These are phyloP conservation scores for Anoncus sp. DNA, from an alignment of 2,888 invertebrate species.

Conservation along the genomic window DNA sequence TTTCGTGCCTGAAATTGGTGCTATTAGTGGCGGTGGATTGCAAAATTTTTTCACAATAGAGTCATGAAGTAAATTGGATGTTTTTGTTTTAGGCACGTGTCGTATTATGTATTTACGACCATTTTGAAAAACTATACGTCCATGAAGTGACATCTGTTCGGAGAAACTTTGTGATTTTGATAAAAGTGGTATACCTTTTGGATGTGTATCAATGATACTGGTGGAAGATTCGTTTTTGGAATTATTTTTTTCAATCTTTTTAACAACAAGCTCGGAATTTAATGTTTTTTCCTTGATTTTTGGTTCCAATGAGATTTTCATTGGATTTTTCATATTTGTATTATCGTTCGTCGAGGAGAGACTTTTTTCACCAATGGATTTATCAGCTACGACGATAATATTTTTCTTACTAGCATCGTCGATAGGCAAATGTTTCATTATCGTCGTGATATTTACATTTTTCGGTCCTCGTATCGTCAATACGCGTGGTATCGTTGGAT, in stretches of 20 bases:
- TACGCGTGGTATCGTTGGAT: constrained; percentile 70
- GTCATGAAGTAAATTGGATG: constrained; percentile 42
- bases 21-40: constrained; percentile 13
- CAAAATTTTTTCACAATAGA: constrained; percentile 31
- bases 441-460: constrained; percentile 69
- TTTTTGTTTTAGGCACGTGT: constrained; percentile 51
- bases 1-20: constrained; percentile 11
- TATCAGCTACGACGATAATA: constrained; percentile 72
- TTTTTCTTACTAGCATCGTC: constrained; percentile 71
- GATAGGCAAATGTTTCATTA: constrained; percentile 74
- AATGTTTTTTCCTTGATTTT: constrained; percentile 14
- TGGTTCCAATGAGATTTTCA: neutral
- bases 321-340: no score
- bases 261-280: neutral
- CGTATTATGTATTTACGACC: constrained; percentile 71
- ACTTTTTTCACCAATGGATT: constrained; percentile 49
- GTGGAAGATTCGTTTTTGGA: neutral
- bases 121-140: constrained; percentile 68
- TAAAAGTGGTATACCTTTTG: neutral
- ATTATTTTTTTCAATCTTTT: constrained; percentile 9
- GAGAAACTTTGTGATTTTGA: constrained; percentile 51
- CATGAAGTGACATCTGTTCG: constrained; percentile 61
- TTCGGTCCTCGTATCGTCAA: constrained; percentile 72
- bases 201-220: neutral
- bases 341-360: neutral